Conservation (phyloP, 2,797 vertebrate species). For the Mastacembelus armatus region DNA sequence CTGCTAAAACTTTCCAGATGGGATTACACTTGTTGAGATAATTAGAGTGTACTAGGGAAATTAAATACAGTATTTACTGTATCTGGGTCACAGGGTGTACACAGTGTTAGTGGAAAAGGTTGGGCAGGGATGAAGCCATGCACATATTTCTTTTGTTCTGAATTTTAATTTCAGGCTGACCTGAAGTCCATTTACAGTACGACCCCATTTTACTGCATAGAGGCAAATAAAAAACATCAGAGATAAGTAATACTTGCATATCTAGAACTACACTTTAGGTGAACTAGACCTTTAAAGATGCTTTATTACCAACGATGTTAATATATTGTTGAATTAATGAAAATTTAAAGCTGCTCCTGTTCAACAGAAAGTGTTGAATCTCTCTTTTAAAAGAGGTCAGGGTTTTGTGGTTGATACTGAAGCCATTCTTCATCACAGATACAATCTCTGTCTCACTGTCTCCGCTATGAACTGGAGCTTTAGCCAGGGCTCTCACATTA, state of each 20-base stretch:
- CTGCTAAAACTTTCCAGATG: too few relatives aligned
- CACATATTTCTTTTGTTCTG: too few relatives aligned
- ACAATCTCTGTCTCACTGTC: constrained; percentile 43
- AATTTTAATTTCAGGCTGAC: too few relatives aligned
- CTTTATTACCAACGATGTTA: background rate
- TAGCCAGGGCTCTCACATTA: constrained; percentile 34
- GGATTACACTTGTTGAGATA: background rate
- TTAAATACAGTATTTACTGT: too few relatives aligned
- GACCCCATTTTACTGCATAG: too few relatives aligned
- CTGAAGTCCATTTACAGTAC: too few relatives aligned
- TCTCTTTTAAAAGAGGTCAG: background rate
- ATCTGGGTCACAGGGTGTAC: too few relatives aligned
- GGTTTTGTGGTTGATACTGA: constrained; percentile 9
- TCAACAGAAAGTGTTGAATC: background rate
- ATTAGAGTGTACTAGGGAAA: background rate
- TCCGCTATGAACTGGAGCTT: constrained; percentile 15
- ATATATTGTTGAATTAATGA: background rate
- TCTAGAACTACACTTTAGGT: background rate
- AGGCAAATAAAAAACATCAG: background rate
- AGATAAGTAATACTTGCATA: background rate
- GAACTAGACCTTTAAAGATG: background rate
- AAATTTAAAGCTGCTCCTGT: background rate
- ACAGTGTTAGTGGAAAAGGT: too few relatives aligned
- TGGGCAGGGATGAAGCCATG: too few relatives aligned
- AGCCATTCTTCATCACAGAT: constrained; percentile 56